Conservation (phyloP, 2,888 invertebrate species). For the Colletes collaris region DNA sequence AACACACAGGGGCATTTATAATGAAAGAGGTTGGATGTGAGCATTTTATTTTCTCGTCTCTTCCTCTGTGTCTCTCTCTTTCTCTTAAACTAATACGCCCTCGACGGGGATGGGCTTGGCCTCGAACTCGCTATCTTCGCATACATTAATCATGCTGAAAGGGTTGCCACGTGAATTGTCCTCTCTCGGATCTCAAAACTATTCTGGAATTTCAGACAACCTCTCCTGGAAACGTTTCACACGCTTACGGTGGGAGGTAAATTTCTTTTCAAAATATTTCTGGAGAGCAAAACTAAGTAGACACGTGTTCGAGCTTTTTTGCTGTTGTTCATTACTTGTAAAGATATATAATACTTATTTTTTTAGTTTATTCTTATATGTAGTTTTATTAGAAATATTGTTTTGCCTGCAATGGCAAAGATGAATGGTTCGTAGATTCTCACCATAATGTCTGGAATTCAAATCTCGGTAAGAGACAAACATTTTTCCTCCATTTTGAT, state of each 20-base stretch:
- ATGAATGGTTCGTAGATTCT: no score
- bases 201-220: slow-evolving; percentile 31
- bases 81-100: slow-evolving; percentile 54
- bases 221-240: slow-evolving; percentile 15
- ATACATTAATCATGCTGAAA: slow-evolving; percentile 70
- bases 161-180: slow-evolving; percentile 58
- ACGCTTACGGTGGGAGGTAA: not conserved
- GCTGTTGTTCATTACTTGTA: no score
- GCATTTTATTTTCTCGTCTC: slow-evolving; percentile 52
- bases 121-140: slow-evolving; percentile 68
- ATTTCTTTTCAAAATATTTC: no score
- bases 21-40: slow-evolving; percentile 63
- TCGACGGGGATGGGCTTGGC: slow-evolving; percentile 53
- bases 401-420: no score
- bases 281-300: no score
- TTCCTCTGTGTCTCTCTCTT: slow-evolving; percentile 25
- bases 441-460: no score
- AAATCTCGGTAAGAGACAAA: no score
- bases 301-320: no score
- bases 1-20: slow-evolving; percentile 74
- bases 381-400: no score
- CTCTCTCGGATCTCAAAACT: slow-evolving; percentile 25
- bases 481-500: no score
- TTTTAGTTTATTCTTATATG: no score
- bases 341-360: no score